phyloP scores from a whole-genome alignment of 2,113 vertebrate species.

The Redunca redunca region DNA sequence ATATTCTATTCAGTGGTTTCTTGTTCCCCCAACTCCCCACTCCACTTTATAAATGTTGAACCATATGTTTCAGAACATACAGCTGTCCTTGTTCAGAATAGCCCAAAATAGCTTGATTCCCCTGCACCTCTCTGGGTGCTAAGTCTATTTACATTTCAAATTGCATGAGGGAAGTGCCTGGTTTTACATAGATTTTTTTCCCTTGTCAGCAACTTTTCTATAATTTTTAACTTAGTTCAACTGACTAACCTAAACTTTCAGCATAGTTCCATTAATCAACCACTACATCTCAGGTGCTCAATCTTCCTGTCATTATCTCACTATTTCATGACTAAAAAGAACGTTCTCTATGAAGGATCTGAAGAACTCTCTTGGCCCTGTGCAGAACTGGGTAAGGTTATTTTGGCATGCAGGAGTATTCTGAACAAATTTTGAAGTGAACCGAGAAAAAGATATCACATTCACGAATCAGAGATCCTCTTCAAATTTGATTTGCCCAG shows the following conservation, averaged over 20 bases:
- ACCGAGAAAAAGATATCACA: not conserved
- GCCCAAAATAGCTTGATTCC: constrained; percentile 74
- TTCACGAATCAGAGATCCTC: not conserved
- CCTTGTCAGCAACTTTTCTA: constrained; percentile 75
- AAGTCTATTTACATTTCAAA: constrained; percentile 82
- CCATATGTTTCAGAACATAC: constrained; percentile 73
- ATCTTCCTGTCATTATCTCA: constrained; percentile 67
- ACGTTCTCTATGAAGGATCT: not conserved
- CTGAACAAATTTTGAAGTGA: not conserved
- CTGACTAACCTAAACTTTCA: constrained; percentile 61
- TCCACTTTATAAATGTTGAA: constrained; percentile 59
- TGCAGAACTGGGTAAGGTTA: not conserved
- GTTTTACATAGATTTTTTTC: constrained; percentile 64
- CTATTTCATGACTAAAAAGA: constrained; percentile 41
- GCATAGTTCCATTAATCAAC: constrained; percentile 58
- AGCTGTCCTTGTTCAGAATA: constrained; percentile 77
- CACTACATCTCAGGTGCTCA: constrained; percentile 51
- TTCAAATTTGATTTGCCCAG: constrained; percentile 17
- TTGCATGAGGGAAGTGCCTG: constrained; percentile 72
- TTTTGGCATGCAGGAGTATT: not conserved
- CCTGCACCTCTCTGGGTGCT: constrained; percentile 70
- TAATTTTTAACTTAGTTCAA: constrained; percentile 74
- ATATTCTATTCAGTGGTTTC: not conserved
- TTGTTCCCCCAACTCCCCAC: not conserved
- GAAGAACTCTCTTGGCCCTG: not conserved